Evolutionary conservation across 1,140 invertebrate genomes (phyloP), one percentile per base, ranked within the genome.

Genomic region (Camponotus pennsylvanicus): DNA sequence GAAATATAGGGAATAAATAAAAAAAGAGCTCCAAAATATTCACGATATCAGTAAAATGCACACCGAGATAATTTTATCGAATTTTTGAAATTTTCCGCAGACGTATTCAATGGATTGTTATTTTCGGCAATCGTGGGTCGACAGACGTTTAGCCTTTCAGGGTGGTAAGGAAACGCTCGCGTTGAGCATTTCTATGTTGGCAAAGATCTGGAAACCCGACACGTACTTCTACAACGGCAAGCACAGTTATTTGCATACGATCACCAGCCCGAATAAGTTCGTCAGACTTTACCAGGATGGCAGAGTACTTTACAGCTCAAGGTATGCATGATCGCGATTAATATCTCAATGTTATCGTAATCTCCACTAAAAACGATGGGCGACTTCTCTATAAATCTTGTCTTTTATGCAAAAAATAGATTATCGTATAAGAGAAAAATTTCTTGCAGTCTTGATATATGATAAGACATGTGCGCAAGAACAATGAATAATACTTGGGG

Each of bases 101-200:
- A 97, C 97, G 3, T 98, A 98, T 93, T 98, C 97, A 21, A 98
- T 98, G 97, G 98, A 98, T 93, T 98, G 98, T 93, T 98, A 98
- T 94, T 98, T 98, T 94, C 96, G 96, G 0, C 97, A 98, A 93
- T 97, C 97, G 40, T 98, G 97, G 97, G 96, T 97, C 21, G 97
- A 98, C 93, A 95, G 96, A 85, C 95, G 97, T 59, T 95, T 98
- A 84, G 97, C 97, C 13, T 98, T 97, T 92, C 95, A 96, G 69
- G 96, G 96, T 42, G 95, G 95, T 86, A 96, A 96, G 92, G 95
- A 96, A 75, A 97, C 96, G 27, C 94, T 98, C 34, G 97, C 97
- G 0, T 93, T 98, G 57, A 97, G 97, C 92, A 97, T 98, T 87
- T 97, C 97, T 40, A 98, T 97, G 97, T 93, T 98, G 86, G 96